Base-by-base conservation (phyloP, 1,140 invertebrate species). In the Camponotus vicinus region DNA sequence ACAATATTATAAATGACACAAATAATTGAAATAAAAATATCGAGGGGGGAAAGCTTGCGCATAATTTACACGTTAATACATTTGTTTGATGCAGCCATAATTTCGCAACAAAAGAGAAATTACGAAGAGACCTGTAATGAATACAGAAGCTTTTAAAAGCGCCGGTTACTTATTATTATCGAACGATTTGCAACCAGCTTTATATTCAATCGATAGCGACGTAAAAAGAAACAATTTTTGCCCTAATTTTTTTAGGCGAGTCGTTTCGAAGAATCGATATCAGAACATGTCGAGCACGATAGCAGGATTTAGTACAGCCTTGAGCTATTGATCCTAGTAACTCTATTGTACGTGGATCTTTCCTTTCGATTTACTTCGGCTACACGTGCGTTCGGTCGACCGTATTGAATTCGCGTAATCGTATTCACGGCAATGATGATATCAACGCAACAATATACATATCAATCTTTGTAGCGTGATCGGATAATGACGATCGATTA, bases 241-340 rank as follows among this genome's bases (percentile, higher is more conserved):
- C n/a, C 27, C 45, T 49, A 7, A 18, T 85, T 70, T 87, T 70
- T 37, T n/a, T 27, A 55, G 73, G 73, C 34, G 70, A 84, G 57
- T 34, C 18, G 18, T 57, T 78, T 71, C 67, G 9, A 57, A 57
- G 49, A 66, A 86, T 88, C 86, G 57, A 86, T 88, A 86, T 13
- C 40, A 64, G 32, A 59, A 37, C 76, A 86, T 80, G 37, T 66
- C 27, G 27, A 75, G 66, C 37, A 85, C 55, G 66, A 88, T 76
- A 88, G 66, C 70, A 79, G 57, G 57, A 88, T 88, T 86, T 88
- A 88, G 37, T 71, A 52, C 86, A 27, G 27, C 86, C 86, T 88
- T 88, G 86, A 73, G 66, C 73, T 59, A 88, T 66, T 70, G 83
- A 66, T 78, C 11, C 32, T 27, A 73, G 34, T 3, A 59, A n/a